Evolutionary conservation across 2,113 vertebrate species (phyloP), one percentile per base, ranked within the genome.

Genomic region (Nothocercus nigrocapillus): DNA sequence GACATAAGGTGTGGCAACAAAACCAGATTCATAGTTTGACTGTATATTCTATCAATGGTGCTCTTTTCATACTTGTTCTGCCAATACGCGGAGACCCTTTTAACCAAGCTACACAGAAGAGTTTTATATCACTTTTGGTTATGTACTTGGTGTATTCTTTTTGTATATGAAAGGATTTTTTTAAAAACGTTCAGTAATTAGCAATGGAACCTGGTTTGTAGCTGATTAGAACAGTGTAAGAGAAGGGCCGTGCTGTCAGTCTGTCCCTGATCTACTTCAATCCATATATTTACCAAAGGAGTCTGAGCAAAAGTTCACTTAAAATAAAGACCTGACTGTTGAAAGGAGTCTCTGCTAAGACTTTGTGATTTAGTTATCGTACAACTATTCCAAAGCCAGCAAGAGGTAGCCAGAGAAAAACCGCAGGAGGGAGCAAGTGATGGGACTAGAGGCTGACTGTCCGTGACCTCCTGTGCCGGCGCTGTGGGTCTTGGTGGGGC

Each of bases 61-160:
- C 97, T 97, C 95, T 97, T 97, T 97, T 97, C 97, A 96, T 97
- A 97, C 94, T 97, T 94, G 95, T 97, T 93, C 96, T 97, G 90
- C 96, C 91, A 93, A 95, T 94, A 95, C 14, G 90, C 85, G 70
- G 89, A 95, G 93, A 97, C 93, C 95, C 93, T 96, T 97, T 97
- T 97, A 96, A 96, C 90, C 78, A 89, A 96, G 97, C 97, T 97
- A 95, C 95, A 93, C 93, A 93, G 94, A 96, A 93, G 88, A 94
- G 95, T 96, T 97, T 97, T 97, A 95, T 97, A 97, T 94, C 94
- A 76, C 96, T 97, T 97, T 96, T 94, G 96, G 94, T 97, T 96
- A 94, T 93, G 90, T 95, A 96, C 85, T 94, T 96, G 95, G 95
- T 96, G 94, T 97, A 93, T 96, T 96, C 93, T 97, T 97, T 96